Conservation (phyloP, 2,888 invertebrate species). For the Galerucella nymphaeae region DNA sequence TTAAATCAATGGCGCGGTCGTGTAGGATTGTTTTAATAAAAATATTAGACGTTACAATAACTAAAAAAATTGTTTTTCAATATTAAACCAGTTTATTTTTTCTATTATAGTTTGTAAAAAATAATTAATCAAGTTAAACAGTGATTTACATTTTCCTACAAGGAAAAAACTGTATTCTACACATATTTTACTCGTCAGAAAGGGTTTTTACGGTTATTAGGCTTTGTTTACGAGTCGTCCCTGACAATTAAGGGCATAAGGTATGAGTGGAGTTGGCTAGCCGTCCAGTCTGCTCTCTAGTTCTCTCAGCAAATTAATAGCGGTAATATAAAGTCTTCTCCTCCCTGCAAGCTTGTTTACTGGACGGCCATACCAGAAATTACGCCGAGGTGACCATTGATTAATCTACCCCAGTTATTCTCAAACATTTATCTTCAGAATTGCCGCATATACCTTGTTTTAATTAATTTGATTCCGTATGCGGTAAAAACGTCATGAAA, state of each 20-base stretch:
- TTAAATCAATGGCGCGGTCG: constrained; percentile 24
- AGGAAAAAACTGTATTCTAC: not conserved
- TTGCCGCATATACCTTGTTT: constrained; percentile 46
- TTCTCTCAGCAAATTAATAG: constrained; percentile 62
- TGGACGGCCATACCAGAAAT: constrained; percentile 58
- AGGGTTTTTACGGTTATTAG: constrained; percentile 36
- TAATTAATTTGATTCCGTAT: constrained; percentile 38
- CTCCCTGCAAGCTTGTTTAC: constrained; percentile 61
- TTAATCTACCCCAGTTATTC: constrained; percentile 59
- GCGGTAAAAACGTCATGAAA: constrained; percentile 33
- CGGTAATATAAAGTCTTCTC: constrained; percentile 64
- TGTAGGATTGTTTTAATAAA: not conserved
- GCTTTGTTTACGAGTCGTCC: constrained; percentile 54
- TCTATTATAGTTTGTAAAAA: too few species aligned
- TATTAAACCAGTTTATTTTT: too few species aligned
- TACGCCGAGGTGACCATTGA: constrained; percentile 60
- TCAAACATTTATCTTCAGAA: constrained; percentile 54
- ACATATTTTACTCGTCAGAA: constrained; percentile 23
- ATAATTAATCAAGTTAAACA: not conserved
- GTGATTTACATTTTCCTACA: not conserved
- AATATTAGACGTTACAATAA: not conserved
- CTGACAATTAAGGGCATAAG: constrained; percentile 57
- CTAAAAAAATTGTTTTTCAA: too few species aligned
- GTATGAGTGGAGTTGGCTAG: constrained; percentile 54
- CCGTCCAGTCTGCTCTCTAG: constrained; percentile 46